Conservation (phyloP, 2,113 vertebrate genomes). For the Sinocyclocheilus grahami region DNA sequence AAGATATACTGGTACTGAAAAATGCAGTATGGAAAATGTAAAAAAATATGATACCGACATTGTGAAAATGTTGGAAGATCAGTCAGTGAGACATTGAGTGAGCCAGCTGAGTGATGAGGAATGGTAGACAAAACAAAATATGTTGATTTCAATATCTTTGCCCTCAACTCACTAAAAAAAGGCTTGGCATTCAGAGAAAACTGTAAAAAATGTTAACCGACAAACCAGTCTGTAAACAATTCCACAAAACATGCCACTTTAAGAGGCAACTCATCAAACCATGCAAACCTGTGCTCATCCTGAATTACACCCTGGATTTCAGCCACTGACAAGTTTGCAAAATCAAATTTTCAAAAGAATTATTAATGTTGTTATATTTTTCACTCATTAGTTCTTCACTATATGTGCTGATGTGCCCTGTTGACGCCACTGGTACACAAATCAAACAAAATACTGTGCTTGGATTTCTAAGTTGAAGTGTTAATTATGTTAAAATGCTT, state of each 20-base stretch:
- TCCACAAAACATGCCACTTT: not conserved
- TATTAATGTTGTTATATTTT: not conserved
- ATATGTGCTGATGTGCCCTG: not conserved
- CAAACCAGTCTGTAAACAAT: not conserved
- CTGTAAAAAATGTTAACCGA: not conserved
- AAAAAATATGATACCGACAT: not conserved
- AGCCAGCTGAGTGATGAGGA: not conserved
- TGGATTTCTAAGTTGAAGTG: not conserved
- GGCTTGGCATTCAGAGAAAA: not conserved
- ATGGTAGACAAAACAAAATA: not conserved
- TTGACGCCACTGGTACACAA: not conserved
- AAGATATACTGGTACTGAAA: not conserved
- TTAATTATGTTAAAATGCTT: not conserved
- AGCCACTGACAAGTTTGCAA: not conserved
- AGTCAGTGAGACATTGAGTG: not conserved
- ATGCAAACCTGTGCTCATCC: not conserved
- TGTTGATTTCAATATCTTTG: not conserved
- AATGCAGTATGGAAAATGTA: not conserved
- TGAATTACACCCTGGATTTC: not conserved
- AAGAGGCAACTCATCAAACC: not conserved
- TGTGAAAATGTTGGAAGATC: not conserved
- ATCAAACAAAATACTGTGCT: not conserved
- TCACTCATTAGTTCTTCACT: not conserved
- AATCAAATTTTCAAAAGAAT: not conserved
- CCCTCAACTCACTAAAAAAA: not conserved